Base-by-base conservation (phyloP, 2,113 vertebrate species). In the Neoarius graeffei region DNA sequence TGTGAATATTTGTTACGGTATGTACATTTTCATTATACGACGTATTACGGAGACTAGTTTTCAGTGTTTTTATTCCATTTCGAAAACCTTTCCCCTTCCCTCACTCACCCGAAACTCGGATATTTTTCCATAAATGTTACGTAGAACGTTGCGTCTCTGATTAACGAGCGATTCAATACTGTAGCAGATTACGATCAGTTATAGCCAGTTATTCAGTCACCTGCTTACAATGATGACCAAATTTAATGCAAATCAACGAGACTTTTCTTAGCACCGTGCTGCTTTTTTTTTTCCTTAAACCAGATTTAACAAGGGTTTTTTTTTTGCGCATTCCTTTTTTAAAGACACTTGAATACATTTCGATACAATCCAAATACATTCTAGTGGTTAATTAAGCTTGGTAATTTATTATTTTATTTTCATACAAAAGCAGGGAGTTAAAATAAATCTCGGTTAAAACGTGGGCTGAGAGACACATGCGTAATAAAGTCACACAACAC, bases 381-480 rank as follows among this genome's bases (percentile, higher is more conserved):
- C 95, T 96, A 96, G 95, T 94, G 95, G 95, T 96, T 97, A 97
- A 94, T 91, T 93, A 90, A 86, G 91, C 93, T 92, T 89, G 92
- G 76, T 66, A 50, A 67, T 14, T 86, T 25, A 20, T 66, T 83
- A 14, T 30, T 62, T 30, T 93, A 91, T 91, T 91, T 86, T 87
- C 84, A 89, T 84, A 86, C 87, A 92, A 95, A 94, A 86, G 93
- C 87, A 89, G 82, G 85, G 91, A 91, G 89, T 93, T 89, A 90
- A 91, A 93, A 90, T 85, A 87, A 91, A 90, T 91, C 88, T 89
- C 80, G 54, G n/a, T 27, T 54, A 88, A n/a, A 60, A 80, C 85
- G 89, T 87, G 92, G 85, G 86, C 83, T 84, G 87, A 89, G 66
- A 77, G 71, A 91, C 85, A 91, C 94, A 93, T 94, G 94, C 92